phyloP scores from a whole-genome alignment of 1,140 invertebrate species.

The Drosophila orena region DNA sequence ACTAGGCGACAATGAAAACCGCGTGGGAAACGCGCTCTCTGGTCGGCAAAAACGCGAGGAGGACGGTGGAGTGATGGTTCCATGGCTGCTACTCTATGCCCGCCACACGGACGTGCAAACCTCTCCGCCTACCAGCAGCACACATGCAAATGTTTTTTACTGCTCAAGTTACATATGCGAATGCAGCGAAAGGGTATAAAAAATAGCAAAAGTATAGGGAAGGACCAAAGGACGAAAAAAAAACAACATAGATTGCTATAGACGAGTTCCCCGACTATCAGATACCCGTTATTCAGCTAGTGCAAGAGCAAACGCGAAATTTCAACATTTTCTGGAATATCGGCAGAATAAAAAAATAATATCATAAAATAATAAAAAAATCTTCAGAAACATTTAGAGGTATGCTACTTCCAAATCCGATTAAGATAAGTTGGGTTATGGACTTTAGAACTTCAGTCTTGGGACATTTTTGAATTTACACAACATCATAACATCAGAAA shows the following conservation, averaged over 20 bases:
- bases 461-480: too few relatives aligned
- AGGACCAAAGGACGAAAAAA: conserved; percentile 39
- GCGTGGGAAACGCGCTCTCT: conserved; percentile 54
- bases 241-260: background rate
- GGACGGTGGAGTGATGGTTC: background rate
- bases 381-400: too few relatives aligned
- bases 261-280: too few relatives aligned
- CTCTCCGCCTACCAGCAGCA: conserved; percentile 15
- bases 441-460: too few relatives aligned
- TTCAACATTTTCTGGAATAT: too few relatives aligned
- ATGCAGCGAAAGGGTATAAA: conserved; percentile 5
- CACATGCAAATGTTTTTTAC: conserved; percentile 56
- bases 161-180: conserved; percentile 43
- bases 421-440: too few relatives aligned
- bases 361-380: too few relatives aligned
- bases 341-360: too few relatives aligned
- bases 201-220: background rate
- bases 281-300: too few relatives aligned
- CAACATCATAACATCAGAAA: too few relatives aligned
- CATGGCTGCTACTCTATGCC: conserved; percentile 66
- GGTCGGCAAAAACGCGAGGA: conserved; percentile 13
- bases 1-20: conserved; percentile 57
- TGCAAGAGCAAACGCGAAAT: too few relatives aligned
- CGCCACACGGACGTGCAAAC: conserved; percentile 29
- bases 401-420: too few relatives aligned